These are phyloP conservation scores for Gortyna flavago DNA, from an alignment of 2,888 invertebrate species.

Conservation along the genomic window DNA sequence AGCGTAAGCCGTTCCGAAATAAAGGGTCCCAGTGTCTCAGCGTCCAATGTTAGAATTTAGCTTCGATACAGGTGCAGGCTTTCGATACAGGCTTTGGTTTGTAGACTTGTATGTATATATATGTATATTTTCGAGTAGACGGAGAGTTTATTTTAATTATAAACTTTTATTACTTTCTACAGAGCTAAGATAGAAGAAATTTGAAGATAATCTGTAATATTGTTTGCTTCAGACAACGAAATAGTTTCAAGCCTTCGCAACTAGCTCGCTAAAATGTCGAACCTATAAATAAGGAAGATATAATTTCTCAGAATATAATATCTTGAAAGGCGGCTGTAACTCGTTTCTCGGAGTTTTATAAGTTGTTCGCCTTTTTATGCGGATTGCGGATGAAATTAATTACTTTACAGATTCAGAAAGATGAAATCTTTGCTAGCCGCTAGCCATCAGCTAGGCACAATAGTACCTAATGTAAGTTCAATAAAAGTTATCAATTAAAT, in stretches of 20 bases:
- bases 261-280: background rate
- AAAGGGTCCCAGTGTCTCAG: background rate
- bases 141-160: background rate
- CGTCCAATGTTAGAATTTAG: background rate
- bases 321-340: background rate
- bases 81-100: background rate
- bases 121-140: background rate
- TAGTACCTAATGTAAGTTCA: no score
- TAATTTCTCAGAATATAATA: conserved; percentile 3
- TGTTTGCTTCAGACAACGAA: background rate
- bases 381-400: conserved; percentile 16
- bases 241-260: background rate
- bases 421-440: background rate
- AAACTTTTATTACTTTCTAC: background rate
- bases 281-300: background rate
- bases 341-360: background rate
- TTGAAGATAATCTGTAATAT: background rate
- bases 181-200: background rate
- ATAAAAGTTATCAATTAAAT: background rate
- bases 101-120: no score
- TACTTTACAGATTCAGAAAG: conserved; percentile 21
- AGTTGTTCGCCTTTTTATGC: background rate
- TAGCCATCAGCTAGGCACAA: no score
- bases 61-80: background rate
- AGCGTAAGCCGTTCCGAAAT: background rate